Conservation (phyloP, 2,888 invertebrate species). For the Acrobasis consociella region DNA sequence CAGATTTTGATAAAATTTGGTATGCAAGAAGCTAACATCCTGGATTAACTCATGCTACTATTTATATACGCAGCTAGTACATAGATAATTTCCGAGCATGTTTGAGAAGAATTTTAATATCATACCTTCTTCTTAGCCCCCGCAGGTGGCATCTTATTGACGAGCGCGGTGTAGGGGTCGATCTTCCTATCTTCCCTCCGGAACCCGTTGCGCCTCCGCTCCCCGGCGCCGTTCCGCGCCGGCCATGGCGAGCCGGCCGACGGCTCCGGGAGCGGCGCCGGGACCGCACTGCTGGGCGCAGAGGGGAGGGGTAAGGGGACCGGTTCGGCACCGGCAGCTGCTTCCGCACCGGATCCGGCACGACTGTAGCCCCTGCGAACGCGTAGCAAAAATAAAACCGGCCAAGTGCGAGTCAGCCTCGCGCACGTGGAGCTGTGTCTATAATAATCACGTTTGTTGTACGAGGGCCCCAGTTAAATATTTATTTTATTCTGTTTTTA, state of each 20-base stretch:
- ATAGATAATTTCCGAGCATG: too few relatives aligned
- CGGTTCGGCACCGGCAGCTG: conserved; percentile 39
- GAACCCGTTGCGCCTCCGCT: conserved; percentile 63
- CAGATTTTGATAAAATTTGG: too few relatives aligned
- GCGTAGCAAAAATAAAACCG: not conserved
- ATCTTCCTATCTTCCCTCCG: conserved; percentile 42
- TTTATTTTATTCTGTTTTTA: too few relatives aligned
- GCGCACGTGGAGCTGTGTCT: too few relatives aligned
- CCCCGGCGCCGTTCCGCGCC: conserved; percentile 52
- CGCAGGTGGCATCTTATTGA: conserved; percentile 66
- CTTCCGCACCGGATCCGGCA: conserved; percentile 60
- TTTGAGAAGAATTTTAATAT: too few relatives aligned
- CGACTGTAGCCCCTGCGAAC: conserved; percentile 66
- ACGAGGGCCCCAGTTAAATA: too few relatives aligned
- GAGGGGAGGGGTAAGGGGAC: conserved; percentile 26
- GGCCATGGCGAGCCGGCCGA: conserved; percentile 40
- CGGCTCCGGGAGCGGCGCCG: conserved; percentile 29
- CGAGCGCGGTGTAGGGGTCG: conserved; percentile 72
- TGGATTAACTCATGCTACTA: too few relatives aligned
- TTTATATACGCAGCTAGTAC: too few relatives aligned
- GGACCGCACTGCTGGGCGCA: conserved; percentile 22
- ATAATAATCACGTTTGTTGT: too few relatives aligned
- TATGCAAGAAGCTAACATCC: too few relatives aligned
- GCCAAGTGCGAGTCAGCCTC: too few relatives aligned
- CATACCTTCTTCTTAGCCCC: conserved; percentile 75